Percentiles rank a stretch among this genome's conserved stretches.
phyloP scores from a whole-genome alignment of 2,797 vertebrate genomes.

The Rhynchotus rufescens region DNA sequence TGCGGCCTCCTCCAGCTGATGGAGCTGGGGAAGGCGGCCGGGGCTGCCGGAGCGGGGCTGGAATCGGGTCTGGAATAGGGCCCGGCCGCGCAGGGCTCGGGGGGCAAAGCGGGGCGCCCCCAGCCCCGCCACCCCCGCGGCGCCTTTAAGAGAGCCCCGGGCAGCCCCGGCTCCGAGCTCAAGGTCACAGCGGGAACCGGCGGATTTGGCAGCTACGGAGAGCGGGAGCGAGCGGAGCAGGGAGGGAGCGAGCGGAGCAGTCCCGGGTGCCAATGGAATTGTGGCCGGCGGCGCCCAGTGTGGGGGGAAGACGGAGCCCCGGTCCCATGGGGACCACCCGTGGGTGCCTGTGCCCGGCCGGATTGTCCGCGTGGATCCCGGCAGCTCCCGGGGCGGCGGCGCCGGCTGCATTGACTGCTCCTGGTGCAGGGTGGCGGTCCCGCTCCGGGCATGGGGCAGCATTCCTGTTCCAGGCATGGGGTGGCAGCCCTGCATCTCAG shows the following conservation, averaged over 20 bases:
- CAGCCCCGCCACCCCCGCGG: not conserved
- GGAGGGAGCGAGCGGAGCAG: conserved; percentile 5
- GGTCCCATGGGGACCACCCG: no score
- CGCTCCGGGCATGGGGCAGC: no score
- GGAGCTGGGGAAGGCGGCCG: not conserved
- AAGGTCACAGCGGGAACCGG: conserved; percentile 76
- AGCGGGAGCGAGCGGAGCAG: not conserved
- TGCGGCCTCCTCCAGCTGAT: conserved; percentile 10
- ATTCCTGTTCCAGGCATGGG: no score
- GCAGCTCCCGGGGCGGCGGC: no score
- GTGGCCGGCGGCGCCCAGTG: not conserved
- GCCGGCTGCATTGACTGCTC: no score
- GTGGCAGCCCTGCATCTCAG: no score
- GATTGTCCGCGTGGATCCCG: no score
- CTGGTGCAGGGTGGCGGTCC: no score
- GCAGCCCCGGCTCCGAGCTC: conserved; percentile 55
- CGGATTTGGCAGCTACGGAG: conserved; percentile 66
- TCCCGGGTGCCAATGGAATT: not conserved
- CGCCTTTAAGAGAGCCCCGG: conserved; percentile 68
- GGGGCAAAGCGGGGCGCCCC: not conserved
- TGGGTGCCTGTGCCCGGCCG: no score
- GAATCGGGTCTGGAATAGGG: not conserved
- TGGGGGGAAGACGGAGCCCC: no score
- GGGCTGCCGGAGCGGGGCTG: conserved; percentile 2
- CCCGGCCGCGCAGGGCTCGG: not conserved